Percentiles rank a stretch among this genome's conserved stretches.
Evolutionary conservation across 2,888 invertebrate genomes (phyloP).

Genomic region (Eudemis profundana): DNA sequence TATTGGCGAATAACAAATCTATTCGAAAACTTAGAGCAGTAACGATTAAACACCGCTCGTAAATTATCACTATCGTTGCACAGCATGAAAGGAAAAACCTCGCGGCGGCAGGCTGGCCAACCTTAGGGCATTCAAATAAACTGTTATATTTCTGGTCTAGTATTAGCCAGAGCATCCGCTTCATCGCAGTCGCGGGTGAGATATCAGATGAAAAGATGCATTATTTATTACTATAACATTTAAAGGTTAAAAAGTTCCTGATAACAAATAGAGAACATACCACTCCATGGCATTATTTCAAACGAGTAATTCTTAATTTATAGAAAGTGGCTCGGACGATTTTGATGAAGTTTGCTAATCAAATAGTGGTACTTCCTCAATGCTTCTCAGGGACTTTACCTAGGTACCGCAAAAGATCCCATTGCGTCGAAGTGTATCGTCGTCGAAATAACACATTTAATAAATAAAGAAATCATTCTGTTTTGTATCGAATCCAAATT

Average conservation of each 20-base stretch:
- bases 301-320: too few species aligned
- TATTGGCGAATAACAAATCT: constrained; percentile 13
- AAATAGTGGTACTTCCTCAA: too few species aligned
- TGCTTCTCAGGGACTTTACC: too few species aligned
- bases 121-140: constrained; percentile 43
- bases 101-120: constrained; percentile 38
- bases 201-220: constrained; percentile 40
- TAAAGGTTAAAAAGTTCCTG: background rate
- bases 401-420: too few species aligned
- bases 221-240: constrained; percentile 27
- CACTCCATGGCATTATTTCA: background rate
- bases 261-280: background rate
- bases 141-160: constrained; percentile 43
- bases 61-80: constrained; percentile 41
- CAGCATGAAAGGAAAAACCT: constrained; percentile 42
- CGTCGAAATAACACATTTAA: too few species aligned
- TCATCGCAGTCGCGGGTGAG: constrained; percentile 37
- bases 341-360: too few species aligned
- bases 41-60: constrained; percentile 34
- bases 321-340: too few species aligned
- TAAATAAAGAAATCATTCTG: too few species aligned
- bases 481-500: too few species aligned
- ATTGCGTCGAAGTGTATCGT: too few species aligned
- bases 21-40: constrained; percentile 21
- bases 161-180: constrained; percentile 38